These are phyloP conservation scores for Pyrocephalus nanus DNA, from an alignment of 2,797 vertebrate species.

Conservation along the genomic window DNA sequence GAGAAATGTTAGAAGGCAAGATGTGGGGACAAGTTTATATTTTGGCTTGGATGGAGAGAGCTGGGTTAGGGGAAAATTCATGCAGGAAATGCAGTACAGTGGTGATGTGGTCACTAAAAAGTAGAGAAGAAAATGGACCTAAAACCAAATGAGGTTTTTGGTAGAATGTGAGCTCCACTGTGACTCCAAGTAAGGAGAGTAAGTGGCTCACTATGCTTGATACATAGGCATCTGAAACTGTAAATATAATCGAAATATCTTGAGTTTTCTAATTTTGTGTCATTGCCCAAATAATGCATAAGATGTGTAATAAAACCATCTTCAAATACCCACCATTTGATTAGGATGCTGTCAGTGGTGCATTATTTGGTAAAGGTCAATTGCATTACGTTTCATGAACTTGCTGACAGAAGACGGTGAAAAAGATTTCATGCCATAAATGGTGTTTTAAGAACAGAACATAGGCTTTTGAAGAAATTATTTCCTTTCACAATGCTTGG, in stretches of 20 bases:
- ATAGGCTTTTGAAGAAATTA: not conserved
- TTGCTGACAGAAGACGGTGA: not conserved
- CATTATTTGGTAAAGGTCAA: constrained; percentile 3
- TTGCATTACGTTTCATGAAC: not conserved
- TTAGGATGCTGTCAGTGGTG: not conserved
- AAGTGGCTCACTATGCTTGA: not conserved
- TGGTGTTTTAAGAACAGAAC: not conserved
- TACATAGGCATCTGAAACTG: not conserved
- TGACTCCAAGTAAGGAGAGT: not conserved
- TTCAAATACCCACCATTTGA: not conserved
- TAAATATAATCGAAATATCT: constrained; percentile 23
- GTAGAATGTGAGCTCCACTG: not conserved
- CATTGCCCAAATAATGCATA: not conserved
- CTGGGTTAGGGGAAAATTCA: not conserved
- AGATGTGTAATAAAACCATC: not conserved
- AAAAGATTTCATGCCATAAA: not conserved
- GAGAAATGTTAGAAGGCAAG: not conserved
- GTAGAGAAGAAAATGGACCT: not conserved
- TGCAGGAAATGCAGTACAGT: not conserved
- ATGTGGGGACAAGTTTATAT: not conserved
- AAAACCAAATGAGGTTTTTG: not conserved
- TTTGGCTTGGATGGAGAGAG: not conserved
- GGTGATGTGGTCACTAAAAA: not conserved
- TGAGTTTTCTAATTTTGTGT: constrained; percentile 34
- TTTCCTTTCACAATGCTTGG: constrained; percentile 4